These are phyloP conservation scores for Drosophila picticornis DNA, from an alignment of 2,888 invertebrate genomes.

Conservation along the genomic window DNA sequence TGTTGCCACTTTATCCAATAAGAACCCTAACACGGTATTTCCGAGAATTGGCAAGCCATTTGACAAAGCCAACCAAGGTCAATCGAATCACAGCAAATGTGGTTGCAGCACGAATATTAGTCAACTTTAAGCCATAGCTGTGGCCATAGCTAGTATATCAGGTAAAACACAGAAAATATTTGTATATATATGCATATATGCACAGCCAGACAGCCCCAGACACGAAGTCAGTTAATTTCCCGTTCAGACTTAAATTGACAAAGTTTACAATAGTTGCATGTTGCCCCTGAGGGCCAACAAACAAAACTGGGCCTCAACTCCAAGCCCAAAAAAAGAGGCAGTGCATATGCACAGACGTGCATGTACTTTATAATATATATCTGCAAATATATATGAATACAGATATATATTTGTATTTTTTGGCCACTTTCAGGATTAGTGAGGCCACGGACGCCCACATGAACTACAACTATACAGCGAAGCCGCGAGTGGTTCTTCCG, in stretches of 20 bases:
- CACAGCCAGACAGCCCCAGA: conserved; percentile 43
- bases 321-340: conserved; percentile 9
- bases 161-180: conserved; percentile 11
- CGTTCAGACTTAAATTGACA: conserved; percentile 78
- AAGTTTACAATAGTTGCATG: conserved; percentile 70
- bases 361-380: background rate
- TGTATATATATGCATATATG: conserved; percentile 25
- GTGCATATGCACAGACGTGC: conserved; percentile 1
- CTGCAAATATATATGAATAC: background rate
- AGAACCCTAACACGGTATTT: conserved; percentile 45
- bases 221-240: conserved; percentile 75
- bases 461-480: conserved; percentile 88
- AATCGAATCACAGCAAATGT: conserved; percentile 75
- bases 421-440: conserved; percentile 82
- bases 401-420: conserved; percentile 36
- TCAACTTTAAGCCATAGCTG: conserved; percentile 45
- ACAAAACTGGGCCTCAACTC: conserved; percentile 34
- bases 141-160: conserved; percentile 12
- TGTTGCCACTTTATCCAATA: conserved; percentile 15
- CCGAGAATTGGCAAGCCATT: conserved; percentile 55
- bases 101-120: conserved; percentile 69
- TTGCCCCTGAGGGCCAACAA: conserved; percentile 39
- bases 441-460: conserved; percentile 86
- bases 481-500: conserved; percentile 89
- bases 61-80: conserved; percentile 76